Conservation (phyloP, 2,113 vertebrate genomes). For the Pampusana beccarii region DNA sequence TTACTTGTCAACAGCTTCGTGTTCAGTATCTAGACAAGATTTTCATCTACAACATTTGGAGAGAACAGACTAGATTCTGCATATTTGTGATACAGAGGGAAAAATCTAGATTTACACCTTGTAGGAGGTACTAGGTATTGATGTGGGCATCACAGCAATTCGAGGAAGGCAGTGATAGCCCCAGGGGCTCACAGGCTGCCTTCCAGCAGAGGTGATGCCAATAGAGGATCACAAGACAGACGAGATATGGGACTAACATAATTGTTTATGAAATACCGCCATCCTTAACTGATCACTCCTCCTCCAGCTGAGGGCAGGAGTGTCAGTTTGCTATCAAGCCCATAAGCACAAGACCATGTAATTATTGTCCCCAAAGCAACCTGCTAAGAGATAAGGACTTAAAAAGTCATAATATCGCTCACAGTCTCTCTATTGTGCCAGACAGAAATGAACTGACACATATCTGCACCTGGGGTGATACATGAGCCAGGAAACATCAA, state of each 20-base stretch:
- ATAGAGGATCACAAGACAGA: neutral
- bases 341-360: neutral
- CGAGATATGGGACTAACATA: neutral
- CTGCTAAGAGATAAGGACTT: neutral
- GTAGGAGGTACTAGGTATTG: neutral
- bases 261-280: neutral
- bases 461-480: neutral
- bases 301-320: neutral
- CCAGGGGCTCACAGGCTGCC: neutral
- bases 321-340: neutral
- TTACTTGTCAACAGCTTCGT: neutral
- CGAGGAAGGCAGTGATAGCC: neutral
- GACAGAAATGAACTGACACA: neutral
- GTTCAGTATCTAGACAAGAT: neutral
- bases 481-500: neutral
- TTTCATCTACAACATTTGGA: neutral
- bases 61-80: neutral
- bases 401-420: neutral
- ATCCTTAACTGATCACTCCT: neutral
- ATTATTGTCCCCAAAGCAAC: neutral
- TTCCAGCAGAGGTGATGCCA: neutral
- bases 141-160: accelerated
- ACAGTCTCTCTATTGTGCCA: neutral
- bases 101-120: neutral
- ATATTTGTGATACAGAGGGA: neutral